These are phyloP conservation scores for Pseudopodoces humilis DNA, from an alignment of 2,113 vertebrate species.

Conservation along the genomic window DNA sequence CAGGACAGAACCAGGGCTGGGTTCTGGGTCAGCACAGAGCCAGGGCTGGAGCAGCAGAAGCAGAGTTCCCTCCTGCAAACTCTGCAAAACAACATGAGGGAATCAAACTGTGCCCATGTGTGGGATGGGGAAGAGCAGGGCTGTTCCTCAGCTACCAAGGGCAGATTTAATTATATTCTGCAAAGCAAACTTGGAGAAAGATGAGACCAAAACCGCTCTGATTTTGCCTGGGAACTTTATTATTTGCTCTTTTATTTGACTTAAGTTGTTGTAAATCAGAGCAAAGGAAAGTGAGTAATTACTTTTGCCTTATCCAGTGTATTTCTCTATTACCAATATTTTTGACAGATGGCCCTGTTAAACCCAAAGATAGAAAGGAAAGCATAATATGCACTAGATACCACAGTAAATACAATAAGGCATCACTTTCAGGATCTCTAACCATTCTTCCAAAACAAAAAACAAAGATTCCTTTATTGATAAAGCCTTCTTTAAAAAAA, in stretches of 20 bases:
- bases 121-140: background rate
- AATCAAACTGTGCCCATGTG: background rate
- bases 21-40: background rate
- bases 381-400: background rate
- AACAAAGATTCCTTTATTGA: background rate
- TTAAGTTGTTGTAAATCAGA: background rate
- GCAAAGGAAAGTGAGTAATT: conserved; percentile 18
- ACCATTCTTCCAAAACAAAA: background rate
- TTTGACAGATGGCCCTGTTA: conserved; percentile 40
- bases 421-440: background rate
- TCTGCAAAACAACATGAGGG: background rate
- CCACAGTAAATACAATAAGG: background rate
- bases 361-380: background rate
- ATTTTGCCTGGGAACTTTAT: conserved; percentile 3
- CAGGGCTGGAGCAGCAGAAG: background rate
- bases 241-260: conserved; percentile 9
- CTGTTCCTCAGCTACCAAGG: background rate
- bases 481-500: background rate
- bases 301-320: conserved; percentile 8
- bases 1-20: background rate
- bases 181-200: background rate
- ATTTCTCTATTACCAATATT: conserved; percentile 15
- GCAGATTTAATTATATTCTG: background rate
- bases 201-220: background rate
- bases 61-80: background rate